Base-by-base conservation (phyloP, 1,140 invertebrate species). In the Drosophila pandora region DNA sequence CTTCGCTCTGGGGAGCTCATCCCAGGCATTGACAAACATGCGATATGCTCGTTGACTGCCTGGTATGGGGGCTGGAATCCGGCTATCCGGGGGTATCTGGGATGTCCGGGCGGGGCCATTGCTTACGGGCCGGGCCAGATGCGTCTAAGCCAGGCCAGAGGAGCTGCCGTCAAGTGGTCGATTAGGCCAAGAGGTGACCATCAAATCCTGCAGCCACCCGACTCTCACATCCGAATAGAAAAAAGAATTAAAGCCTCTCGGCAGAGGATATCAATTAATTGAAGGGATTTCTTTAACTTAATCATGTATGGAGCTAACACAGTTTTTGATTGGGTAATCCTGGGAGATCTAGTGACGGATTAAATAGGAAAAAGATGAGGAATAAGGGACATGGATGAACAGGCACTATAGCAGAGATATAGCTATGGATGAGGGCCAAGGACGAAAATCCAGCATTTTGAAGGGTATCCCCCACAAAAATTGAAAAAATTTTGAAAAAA, bases 151-250 rank as follows among this genome's bases (percentile, higher is more conserved):
- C 34, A 37, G 34, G 12, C 17, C 41, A 43, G 53, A 74, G 70
- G 25, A 64, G 70, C 48, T 39, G 28, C 70, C 60, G 70, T 74
- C 71, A 74, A 74, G 71, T 65, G 71, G 71, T 73, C 71, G 74
- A 74, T 74, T 74, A 74, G 54, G 32, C 69, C 62, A 57, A 69
- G 50, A 57, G 65, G 30, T 68, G 28, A 25, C 55, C 32, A 23
- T 69, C 21, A 28, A 48, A 68, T 41, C 63, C 48, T n/a, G 2
- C 28, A 21, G 60, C 30, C 21, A 5, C 32, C 25, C 25, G 59
- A 30, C 8, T 41, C 45, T 23, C 22, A 9, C n/a, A 12, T 22
- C 5, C 5, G 10, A 13, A 43, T 13, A 17, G n/a, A n/a, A 12
- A 49, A 37, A 22, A 21, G 41, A 28, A 21, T 21, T 2, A 10